Conservation (phyloP, 2,888 invertebrate genomes). For the Helobdella robusta region DNA sequence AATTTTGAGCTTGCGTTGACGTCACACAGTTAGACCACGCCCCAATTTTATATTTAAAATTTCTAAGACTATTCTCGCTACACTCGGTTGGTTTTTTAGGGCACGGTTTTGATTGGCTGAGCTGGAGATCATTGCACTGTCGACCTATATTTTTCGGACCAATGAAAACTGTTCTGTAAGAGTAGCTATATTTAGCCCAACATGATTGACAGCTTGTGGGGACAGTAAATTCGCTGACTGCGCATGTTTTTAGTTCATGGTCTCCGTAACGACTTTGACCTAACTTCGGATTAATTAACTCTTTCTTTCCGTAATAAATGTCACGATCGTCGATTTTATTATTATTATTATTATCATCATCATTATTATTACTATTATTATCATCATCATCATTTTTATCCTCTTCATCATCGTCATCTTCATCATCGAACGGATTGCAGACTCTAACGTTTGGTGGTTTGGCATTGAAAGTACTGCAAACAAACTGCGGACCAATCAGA, state of each 20-base stretch:
- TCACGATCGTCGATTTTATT: not conserved
- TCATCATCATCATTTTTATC: constrained; percentile 43
- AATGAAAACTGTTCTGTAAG: constrained; percentile 28
- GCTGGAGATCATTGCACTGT: constrained; percentile 20
- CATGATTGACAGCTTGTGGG: constrained; percentile 34
- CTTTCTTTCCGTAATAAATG: no score
- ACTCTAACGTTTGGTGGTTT: constrained; percentile 9
- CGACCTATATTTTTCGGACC: constrained; percentile 26
- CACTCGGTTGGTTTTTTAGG: constrained; percentile 25
- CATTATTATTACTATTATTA: constrained; percentile 10
- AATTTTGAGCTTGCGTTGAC: constrained; percentile 24
- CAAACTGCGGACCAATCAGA: not conserved
- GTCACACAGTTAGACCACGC: constrained; percentile 27
- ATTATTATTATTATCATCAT: not conserved
- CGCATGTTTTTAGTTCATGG: no score
- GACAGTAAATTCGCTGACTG: constrained; percentile 32
- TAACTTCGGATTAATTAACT: no score
- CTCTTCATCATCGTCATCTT: no score
- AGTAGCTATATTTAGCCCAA: constrained; percentile 27
- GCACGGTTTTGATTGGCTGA: constrained; percentile 25
- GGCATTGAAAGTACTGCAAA: not conserved
- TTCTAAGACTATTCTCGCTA: constrained; percentile 16
- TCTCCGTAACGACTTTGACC: no score
- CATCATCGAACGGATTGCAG: constrained; percentile 7
- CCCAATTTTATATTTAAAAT: constrained; percentile 29